Evolutionary conservation across 2,888 invertebrate genomes (phyloP).

Genomic region (Uropetala carovei): DNA sequence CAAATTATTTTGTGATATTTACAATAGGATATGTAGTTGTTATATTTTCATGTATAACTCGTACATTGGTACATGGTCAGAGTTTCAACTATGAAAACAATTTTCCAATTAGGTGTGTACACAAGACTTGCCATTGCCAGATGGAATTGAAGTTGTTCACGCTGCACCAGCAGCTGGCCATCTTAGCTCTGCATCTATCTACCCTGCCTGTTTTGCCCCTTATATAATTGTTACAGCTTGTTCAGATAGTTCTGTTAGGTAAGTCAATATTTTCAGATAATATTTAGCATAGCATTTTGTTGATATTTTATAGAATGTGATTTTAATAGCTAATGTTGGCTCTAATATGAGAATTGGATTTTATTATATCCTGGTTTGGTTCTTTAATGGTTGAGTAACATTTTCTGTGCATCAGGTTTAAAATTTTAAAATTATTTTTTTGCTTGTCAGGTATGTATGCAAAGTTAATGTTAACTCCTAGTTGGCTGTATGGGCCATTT

Average conservation of each 20-base stretch:
- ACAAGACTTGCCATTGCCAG: slow-evolving; percentile 90
- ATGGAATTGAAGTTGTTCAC: slow-evolving; percentile 94
- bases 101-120: slow-evolving; percentile 82
- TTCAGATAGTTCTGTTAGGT: slow-evolving; percentile 91
- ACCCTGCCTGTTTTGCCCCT: slow-evolving; percentile 98
- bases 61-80: slow-evolving; percentile 49
- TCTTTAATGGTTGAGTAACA: too few relatives aligned
- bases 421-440: background rate
- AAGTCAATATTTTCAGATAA: slow-evolving; percentile 36
- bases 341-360: too few relatives aligned
- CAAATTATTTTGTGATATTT: background rate
- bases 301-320: background rate
- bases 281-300: background rate
- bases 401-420: too few relatives aligned
- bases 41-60: slow-evolving; percentile 16
- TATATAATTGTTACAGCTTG: slow-evolving; percentile 97
- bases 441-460: background rate
- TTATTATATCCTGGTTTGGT: too few relatives aligned
- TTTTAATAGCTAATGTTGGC: background rate
- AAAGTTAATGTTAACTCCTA: too few relatives aligned
- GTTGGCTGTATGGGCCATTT: background rate
- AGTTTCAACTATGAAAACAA: too few relatives aligned
- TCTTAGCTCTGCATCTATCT: slow-evolving; percentile 97
- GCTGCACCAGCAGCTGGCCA: slow-evolving; percentile 98
- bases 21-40: too few relatives aligned